Evolutionary conservation across 92 coral and sea anemone species (phyloP).

Genomic region (Parazoanthus atlanticus): DNA sequence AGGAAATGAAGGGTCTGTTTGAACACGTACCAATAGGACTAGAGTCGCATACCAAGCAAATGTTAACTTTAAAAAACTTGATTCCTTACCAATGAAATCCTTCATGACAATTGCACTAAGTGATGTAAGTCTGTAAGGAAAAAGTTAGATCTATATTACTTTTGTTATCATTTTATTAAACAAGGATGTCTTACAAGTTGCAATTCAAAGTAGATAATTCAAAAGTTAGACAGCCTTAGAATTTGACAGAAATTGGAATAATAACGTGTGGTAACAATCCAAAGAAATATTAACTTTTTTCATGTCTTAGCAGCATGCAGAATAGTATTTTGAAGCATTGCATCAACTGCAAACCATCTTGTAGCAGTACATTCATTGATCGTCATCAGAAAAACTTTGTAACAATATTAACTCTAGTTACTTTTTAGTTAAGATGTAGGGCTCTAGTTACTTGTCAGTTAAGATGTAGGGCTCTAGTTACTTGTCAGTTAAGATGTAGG

Average conservation of each 20-base stretch:
- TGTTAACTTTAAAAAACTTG: not conserved
- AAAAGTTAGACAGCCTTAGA: not conserved
- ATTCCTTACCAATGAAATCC: constrained; percentile 87
- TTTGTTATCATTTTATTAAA: too few species aligned
- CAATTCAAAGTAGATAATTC: not conserved
- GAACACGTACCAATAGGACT: not conserved
- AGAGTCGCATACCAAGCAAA: not conserved
- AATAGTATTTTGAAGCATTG: too few species aligned
- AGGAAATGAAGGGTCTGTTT: not conserved
- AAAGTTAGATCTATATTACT: not conserved
- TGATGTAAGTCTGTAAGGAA: constrained; percentile 77
- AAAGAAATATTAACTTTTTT: not conserved
- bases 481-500: too few species aligned
- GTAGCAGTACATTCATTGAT: too few species aligned
- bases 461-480: constrained; percentile 77
- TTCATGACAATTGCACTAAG: constrained; percentile 96
- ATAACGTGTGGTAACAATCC: too few species aligned
- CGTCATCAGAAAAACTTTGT: too few species aligned
- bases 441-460: constrained; percentile 79
- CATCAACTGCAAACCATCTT: too few species aligned
- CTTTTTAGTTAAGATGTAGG: not conserved
- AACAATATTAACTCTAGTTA: too few species aligned
- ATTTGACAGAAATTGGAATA: not conserved
- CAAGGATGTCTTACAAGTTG: too few species aligned
- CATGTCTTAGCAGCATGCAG: too few species aligned